Percentiles rank a stretch among this genome's conserved stretches.
These are phyloP conservation scores for Parascotia fuliginaria DNA, from an alignment of 2,888 invertebrate genomes.

Conservation along the genomic window DNA sequence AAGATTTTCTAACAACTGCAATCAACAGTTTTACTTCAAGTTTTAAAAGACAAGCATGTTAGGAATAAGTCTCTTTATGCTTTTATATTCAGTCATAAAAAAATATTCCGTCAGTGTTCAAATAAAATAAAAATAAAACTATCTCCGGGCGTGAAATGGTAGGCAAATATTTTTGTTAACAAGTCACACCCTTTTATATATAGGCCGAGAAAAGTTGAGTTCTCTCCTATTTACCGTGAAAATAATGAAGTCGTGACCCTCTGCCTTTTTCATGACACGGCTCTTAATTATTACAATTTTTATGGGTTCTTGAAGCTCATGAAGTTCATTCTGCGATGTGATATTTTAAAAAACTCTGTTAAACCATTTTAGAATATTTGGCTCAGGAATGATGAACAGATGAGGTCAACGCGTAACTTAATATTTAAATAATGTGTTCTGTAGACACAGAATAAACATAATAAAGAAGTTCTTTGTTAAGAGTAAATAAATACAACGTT, in stretches of 20 bases:
- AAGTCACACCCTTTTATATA: constrained; percentile 35
- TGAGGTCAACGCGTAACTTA: too few species aligned
- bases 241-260: constrained; percentile 35
- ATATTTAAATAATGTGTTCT: too few species aligned
- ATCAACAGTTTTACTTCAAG: not conserved
- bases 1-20: not conserved
- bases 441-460: too few species aligned
- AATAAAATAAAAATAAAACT: constrained; percentile 16
- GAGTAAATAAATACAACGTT: too few species aligned
- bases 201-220: constrained; percentile 25
- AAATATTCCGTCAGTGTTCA: not conserved
- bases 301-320: constrained; percentile 15
- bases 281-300: constrained; percentile 36
- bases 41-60: not conserved
- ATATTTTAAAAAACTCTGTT: not conserved
- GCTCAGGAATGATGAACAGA: too few species aligned
- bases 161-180: constrained; percentile 36
- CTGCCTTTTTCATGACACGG: constrained; percentile 20
- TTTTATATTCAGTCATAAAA: not conserved
- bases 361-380: too few species aligned
- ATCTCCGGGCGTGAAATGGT: constrained; percentile 21
- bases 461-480: too few species aligned
- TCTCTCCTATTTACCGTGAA: constrained; percentile 32
- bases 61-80: not conserved
- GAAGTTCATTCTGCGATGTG: not conserved